Base-by-base conservation (phyloP, 2,888 invertebrate species). In the Drosophila suboccidentalis region DNA sequence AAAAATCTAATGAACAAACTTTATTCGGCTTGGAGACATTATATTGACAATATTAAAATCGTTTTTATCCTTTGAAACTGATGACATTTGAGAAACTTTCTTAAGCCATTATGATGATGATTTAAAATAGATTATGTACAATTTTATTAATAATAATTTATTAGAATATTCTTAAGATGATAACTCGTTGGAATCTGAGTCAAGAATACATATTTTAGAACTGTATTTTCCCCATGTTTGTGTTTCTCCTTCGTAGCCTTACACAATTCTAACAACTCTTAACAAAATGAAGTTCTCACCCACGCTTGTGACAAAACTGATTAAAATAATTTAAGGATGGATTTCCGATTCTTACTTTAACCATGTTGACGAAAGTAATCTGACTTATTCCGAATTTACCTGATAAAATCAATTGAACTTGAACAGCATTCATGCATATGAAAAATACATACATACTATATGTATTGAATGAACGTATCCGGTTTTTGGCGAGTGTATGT, bases 401-500 rank as follows among this genome's bases (percentile, higher is more conserved):
- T n/a, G n/a, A 38, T n/a, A 13, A 38, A 13, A 4, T 11, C 36
- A n/a, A 11, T 38, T 2, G n/a, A 38, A 4, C 2, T 39, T 39
- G 0, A 39, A 15, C 38, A 22, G 3, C 22, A 2, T 22, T 22
- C 2, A 22, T 22, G 22, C 22, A 2, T 19, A 19, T 19, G 19
- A 19, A 22, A 22, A 2, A 26, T 26, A 26, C 26, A 19, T 19
- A 19, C 19, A 19, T 19, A 19, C 1, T n/a, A 1, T 5, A 26
- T 26, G 26, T 26, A 57, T 17, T 36, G 53, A 32, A 49, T 49
- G 13, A 38, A 55, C 46, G 44, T 29, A n/a, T 53, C 57, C 46
- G 47, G 47, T 71, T 71, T 36, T 36, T 19, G 47, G n/a, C 39
- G 22, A 34, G 13, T 63, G 34, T 41, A 38, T 63, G 34, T 38